Evolutionary conservation across 2,797 vertebrate genomes (phyloP).

Genomic region (Sylvilagus floridanus): DNA sequence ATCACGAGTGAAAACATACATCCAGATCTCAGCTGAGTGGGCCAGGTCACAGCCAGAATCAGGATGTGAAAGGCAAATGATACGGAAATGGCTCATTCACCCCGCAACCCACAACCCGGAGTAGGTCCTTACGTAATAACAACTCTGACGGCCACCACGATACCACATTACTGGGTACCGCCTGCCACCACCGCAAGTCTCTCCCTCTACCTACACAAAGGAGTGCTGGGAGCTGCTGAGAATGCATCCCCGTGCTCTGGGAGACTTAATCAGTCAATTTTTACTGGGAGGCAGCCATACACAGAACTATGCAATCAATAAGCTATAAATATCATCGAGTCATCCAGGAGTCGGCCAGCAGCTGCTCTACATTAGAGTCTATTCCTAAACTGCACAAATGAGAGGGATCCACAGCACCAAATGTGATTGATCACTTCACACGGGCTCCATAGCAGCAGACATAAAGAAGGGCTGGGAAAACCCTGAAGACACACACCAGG

Average conservation of each 20-base stretch:
- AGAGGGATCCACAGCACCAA: background rate
- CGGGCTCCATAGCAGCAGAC: background rate
- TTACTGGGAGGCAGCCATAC: background rate
- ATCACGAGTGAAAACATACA: constrained; percentile 44
- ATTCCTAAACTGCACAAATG: background rate
- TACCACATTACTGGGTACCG: rapidly evolving
- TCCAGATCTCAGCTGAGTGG: constrained; percentile 57
- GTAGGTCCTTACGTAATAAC: background rate
- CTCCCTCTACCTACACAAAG: background rate
- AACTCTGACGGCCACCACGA: background rate
- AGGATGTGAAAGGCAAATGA: constrained; percentile 61
- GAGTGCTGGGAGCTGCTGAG: background rate
- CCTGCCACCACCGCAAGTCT: background rate
- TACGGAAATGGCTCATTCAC: constrained; percentile 35
- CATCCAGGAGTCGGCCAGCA: background rate
- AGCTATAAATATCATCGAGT: background rate
- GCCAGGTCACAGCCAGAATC: constrained; percentile 66
- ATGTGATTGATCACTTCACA: background rate
- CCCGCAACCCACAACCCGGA: background rate
- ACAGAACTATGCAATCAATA: background rate
- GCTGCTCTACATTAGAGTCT: background rate
- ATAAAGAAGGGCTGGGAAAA: background rate
- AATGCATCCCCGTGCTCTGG: background rate
- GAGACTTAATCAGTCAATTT: background rate
- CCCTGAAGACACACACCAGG: background rate